A percentile compares a stretch with the other conserved stretches of the same genome.
Conservation (phyloP, 2,113 vertebrate species). For the Zosterops lateralis region DNA sequence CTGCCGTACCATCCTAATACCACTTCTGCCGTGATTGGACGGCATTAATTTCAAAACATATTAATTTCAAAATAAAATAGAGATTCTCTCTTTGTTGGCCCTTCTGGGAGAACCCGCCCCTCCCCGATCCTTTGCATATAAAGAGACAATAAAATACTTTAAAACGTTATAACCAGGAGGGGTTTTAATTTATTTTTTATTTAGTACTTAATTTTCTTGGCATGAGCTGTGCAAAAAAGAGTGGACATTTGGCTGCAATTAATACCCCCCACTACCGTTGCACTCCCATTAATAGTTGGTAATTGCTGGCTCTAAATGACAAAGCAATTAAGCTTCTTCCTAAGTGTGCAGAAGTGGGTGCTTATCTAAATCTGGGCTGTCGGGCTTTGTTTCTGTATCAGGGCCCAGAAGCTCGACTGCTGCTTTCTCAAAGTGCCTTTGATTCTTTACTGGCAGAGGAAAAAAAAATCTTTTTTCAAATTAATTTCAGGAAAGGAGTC, state of each 20-base stretch:
- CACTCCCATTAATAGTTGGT: background rate
- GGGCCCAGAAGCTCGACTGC: background rate
- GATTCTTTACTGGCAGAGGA: background rate
- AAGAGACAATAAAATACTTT: background rate
- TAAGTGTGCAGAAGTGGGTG: background rate
- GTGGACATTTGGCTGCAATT: background rate
- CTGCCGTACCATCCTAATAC: too few relatives aligned
- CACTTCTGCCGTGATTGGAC: rapidly evolving
- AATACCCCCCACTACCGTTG: background rate
- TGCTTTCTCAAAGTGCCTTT: background rate
- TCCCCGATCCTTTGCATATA: background rate
- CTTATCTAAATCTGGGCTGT: background rate
- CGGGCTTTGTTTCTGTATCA: background rate
- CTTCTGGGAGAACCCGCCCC: background rate
- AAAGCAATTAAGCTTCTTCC: slow-evolving; percentile 24
- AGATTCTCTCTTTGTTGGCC: background rate
- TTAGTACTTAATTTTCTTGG: background rate
- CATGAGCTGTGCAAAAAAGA: background rate
- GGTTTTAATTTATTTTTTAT: background rate
- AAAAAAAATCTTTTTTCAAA: background rate
- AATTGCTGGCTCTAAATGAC: slow-evolving; percentile 17
- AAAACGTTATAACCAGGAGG: background rate
- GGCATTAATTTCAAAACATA: too few relatives aligned
- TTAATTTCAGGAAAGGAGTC: background rate
- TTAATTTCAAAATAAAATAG: background rate